phyloP scores from a whole-genome alignment of 2,113 vertebrate species.

The Microcebus jonahi region DNA sequence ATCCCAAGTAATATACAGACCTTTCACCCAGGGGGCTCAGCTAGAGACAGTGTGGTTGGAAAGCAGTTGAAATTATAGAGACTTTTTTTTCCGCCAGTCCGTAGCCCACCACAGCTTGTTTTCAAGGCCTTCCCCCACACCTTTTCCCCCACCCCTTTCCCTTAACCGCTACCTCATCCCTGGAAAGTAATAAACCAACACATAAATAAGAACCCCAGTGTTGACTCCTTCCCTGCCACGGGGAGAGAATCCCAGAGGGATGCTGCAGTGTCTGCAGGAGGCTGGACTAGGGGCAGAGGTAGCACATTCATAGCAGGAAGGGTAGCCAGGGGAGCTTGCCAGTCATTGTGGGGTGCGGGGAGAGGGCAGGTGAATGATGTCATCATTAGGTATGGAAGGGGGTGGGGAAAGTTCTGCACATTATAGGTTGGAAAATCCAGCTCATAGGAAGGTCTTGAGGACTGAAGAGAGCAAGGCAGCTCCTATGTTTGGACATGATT shows the following conservation, averaged over 20 bases:
- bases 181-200: constrained; percentile 15
- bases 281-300: not conserved
- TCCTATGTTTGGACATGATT: not conserved
- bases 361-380: not conserved
- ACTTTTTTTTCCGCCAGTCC: constrained; percentile 26
- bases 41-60: constrained; percentile 57
- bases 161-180: not conserved
- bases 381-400: not conserved
- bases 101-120: constrained; percentile 42
- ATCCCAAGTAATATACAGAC: constrained; percentile 66
- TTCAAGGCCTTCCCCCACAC: not conserved
- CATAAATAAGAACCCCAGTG: not conserved
- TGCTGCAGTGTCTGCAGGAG: not conserved
- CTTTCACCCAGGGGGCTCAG: constrained; percentile 31
- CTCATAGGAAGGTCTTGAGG: constrained; percentile 23
- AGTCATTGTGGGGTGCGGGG: accelerated
- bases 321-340: not conserved
- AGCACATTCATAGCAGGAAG: not conserved
- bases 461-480: not conserved
- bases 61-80: constrained; percentile 57
- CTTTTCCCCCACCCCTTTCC: not conserved
- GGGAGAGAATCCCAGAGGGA: not conserved
- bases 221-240: constrained; percentile 3
- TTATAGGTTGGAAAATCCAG: constrained; percentile 58
- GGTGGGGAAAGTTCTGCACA: constrained; percentile 2